phyloP scores from a whole-genome alignment of 2,888 invertebrate species.

The Entomobrya proxima region DNA sequence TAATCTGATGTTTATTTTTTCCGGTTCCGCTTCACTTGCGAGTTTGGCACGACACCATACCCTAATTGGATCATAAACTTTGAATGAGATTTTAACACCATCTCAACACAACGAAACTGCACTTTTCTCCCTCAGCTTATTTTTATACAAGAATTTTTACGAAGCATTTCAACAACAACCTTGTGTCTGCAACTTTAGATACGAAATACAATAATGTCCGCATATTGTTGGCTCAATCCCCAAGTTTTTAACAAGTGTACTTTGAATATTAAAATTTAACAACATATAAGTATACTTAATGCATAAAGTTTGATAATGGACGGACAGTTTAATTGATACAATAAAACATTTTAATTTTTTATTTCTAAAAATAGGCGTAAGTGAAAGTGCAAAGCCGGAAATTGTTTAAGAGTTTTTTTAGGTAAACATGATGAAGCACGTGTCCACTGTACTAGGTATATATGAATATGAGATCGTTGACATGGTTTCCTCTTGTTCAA shows the following conservation, averaged over 20 bases:
- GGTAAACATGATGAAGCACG: not conserved
- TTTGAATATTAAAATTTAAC: slow-evolving; percentile 22
- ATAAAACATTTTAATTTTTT: not conserved
- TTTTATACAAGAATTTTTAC: not conserved
- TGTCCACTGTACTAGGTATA: not conserved
- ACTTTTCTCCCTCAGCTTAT: slow-evolving; percentile 6
- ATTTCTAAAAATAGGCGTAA: not conserved
- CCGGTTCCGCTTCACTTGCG: slow-evolving; percentile 64
- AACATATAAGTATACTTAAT: not conserved
- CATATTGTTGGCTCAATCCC: slow-evolving; percentile 17
- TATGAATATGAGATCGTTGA: not conserved
- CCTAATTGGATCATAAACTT: slow-evolving; percentile 70
- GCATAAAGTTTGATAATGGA: slow-evolving; percentile 10
- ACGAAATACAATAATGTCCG: not conserved
- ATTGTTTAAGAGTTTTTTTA: slow-evolving; percentile 14
- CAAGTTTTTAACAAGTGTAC: not conserved
- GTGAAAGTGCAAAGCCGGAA: not conserved
- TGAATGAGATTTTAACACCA: slow-evolving; percentile 70
- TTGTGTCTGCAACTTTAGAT: not conserved
- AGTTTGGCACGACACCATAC: slow-evolving; percentile 65
- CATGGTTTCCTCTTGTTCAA: no score
- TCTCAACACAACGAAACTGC: slow-evolving; percentile 33
- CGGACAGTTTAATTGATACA: not conserved
- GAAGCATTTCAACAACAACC: not conserved
- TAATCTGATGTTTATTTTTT: slow-evolving; percentile 59